A percentile compares a stretch with the other conserved stretches of the same genome.
phyloP scores from a whole-genome alignment of 2,113 vertebrate species.

The Muntiacus reevesi region DNA sequence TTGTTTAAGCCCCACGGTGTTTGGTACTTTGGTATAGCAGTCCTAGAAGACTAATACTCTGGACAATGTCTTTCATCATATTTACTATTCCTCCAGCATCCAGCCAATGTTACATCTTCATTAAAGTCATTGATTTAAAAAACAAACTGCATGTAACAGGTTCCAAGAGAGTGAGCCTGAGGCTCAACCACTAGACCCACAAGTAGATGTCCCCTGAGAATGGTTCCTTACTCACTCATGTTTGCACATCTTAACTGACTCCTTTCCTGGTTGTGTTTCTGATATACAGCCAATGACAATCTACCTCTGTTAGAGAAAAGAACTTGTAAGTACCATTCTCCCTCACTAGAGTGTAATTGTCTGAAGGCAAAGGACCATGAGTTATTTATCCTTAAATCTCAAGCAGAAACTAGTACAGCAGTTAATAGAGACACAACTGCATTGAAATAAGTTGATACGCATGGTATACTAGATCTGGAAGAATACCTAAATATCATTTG shows the following conservation, averaged over 20 bases:
- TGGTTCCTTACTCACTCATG: accelerated
- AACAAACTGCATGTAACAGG: background rate
- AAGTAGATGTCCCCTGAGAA: background rate
- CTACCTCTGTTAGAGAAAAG: background rate
- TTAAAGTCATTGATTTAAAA: background rate
- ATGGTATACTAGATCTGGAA: background rate
- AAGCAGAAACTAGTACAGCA: background rate
- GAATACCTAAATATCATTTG: background rate
- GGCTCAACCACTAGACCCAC: background rate
- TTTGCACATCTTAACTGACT: background rate
- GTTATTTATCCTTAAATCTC: background rate
- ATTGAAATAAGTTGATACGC: background rate
- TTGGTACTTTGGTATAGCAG: background rate
- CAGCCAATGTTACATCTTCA: background rate
- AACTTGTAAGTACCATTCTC: background rate
- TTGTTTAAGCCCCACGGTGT: too few relatives aligned
- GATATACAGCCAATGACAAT: accelerated
- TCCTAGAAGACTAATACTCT: accelerated
- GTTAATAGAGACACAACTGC: background rate
- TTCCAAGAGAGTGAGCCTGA: background rate
- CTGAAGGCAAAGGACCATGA: background rate
- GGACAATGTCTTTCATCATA: accelerated
- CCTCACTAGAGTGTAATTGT: accelerated
- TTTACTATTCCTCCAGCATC: background rate
- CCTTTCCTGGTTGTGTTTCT: background rate